A percentile compares a stretch with the other conserved stretches of the same genome.
phyloP scores from a whole-genome alignment of 2,113 vertebrate species.

The Leptocoma aspasia region DNA sequence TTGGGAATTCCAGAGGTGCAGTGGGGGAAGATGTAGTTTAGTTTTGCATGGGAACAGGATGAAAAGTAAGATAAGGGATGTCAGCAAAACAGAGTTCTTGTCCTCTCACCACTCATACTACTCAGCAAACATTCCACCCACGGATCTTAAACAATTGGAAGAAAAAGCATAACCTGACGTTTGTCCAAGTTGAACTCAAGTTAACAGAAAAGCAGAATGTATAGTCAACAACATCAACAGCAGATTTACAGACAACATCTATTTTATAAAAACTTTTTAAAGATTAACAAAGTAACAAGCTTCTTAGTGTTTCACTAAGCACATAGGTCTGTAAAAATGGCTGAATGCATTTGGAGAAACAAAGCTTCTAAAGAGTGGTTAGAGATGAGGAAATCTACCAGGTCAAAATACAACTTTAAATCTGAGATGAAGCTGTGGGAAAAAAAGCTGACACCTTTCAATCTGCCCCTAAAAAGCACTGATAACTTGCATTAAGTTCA shows the following conservation, averaged over 20 bases:
- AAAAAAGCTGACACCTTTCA: fast-evolving
- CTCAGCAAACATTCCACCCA: not conserved
- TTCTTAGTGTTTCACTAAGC: not conserved
- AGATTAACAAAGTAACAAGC: not conserved
- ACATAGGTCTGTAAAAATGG: not conserved
- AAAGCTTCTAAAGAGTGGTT: not conserved
- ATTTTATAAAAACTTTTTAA: not conserved
- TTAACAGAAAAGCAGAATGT: not conserved
- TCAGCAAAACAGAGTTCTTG: not conserved
- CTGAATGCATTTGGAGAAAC: not conserved
- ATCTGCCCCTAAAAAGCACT: not conserved
- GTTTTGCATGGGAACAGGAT: not conserved
- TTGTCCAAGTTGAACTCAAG: not conserved
- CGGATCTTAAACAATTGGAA: not conserved
- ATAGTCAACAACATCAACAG: not conserved
- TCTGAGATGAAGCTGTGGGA: not conserved
- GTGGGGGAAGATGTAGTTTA: not conserved
- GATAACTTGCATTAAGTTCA: not conserved
- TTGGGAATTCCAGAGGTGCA: not conserved
- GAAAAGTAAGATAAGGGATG: not conserved
- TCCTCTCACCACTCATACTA: not conserved
- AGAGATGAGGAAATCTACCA: not conserved
- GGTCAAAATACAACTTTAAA: not conserved
- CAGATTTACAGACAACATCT: not conserved
- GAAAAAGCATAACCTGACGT: not conserved